A percentile compares a stretch with the other conserved stretches of the same genome.
Conservation (phyloP, 2,797 vertebrate genomes). For the Pygocentrus nattereri region DNA sequence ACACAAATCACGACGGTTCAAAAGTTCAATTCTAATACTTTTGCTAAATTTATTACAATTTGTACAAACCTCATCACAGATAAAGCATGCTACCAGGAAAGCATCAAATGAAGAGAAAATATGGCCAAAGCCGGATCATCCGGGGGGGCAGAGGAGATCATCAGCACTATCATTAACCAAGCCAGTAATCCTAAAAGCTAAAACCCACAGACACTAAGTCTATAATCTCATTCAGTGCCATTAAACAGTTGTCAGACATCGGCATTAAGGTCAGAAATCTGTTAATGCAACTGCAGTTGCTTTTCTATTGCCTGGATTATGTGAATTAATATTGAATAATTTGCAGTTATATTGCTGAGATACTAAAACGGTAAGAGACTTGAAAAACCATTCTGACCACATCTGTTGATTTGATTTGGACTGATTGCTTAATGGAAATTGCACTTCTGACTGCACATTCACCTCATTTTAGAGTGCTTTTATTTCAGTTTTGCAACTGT, state of each 20-base stretch:
- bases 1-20: no score
- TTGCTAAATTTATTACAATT: no score
- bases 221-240: slow-evolving; percentile 90
- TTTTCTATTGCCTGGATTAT: neutral
- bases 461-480: no score
- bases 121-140: slow-evolving; percentile 75
- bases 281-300: slow-evolving; percentile 55
- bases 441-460: no score
- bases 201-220: slow-evolving; percentile 89
- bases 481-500: no score
- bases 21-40: no score
- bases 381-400: no score
- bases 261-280: slow-evolving; percentile 68
- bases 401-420: no score
- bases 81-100: no score
- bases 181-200: slow-evolving; percentile 90
- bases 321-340: neutral
- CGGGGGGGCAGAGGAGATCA: slow-evolving; percentile 74
- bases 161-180: slow-evolving; percentile 87
- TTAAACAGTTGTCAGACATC: slow-evolving; percentile 77
- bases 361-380: no score
- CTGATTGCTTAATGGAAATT: no score
- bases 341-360: neutral
- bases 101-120: slow-evolving; percentile 61
- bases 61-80: neutral